phyloP scores from a whole-genome alignment of 2,888 invertebrate species.

The Gari tellinella region DNA sequence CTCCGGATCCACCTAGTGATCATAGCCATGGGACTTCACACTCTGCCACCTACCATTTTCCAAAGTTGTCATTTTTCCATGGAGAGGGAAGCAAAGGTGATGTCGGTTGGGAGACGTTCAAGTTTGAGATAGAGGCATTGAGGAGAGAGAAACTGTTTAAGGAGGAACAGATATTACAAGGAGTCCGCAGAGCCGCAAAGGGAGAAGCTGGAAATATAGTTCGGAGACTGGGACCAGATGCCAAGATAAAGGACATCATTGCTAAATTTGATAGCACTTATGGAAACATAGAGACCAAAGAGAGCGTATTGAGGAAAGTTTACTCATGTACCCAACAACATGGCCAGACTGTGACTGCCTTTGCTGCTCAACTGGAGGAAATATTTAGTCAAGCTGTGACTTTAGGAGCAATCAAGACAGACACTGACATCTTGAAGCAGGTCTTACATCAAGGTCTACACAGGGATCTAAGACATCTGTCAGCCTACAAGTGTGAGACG shows the following conservation, averaged over 20 bases:
- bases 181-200: background rate
- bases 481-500: conserved; percentile 21
- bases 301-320: conserved; percentile 7
- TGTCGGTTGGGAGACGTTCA: conserved; percentile 11
- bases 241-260: background rate
- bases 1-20: too few species aligned
- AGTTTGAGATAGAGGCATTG: conserved; percentile 13
- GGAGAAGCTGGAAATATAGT: conserved; percentile 14
- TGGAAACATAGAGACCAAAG: conserved; percentile 6
- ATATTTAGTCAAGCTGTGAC: conserved; percentile 20
- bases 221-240: background rate
- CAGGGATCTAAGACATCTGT: conserved; percentile 11
- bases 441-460: conserved; percentile 23
- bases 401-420: conserved; percentile 10
- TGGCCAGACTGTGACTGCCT: background rate
- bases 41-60: background rate
- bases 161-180: conserved; percentile 3
- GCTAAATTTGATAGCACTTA: background rate
- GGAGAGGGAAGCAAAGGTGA: conserved; percentile 23
- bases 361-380: conserved; percentile 5
- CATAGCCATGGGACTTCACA: too few species aligned
- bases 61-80: conserved; percentile 17
- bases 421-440: conserved; percentile 12
- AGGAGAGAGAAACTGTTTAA: background rate
- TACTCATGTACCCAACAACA: conserved; percentile 6